These are phyloP conservation scores for Tupiocoris notatus DNA, from an alignment of 2,888 invertebrate genomes.

Conservation along the genomic window DNA sequence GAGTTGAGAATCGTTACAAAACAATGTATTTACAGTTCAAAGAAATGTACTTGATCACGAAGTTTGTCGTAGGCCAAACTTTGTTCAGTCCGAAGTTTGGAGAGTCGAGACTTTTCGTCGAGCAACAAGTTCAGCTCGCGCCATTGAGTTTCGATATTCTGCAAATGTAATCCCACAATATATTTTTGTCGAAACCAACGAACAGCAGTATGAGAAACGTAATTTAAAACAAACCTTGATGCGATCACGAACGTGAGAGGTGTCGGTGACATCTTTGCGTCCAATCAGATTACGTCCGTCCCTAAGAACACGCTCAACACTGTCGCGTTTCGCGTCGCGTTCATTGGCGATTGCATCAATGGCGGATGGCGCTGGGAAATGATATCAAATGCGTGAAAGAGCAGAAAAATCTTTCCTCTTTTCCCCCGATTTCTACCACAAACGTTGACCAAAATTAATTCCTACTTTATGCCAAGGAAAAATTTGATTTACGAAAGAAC, in stretches of 20 bases:
- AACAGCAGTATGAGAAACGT: too few species aligned
- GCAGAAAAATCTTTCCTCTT: too few species aligned
- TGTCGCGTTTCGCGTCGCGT: slow-evolving; percentile 59
- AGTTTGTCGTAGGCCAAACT: slow-evolving; percentile 81
- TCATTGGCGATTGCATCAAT: slow-evolving; percentile 60
- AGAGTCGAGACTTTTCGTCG: slow-evolving; percentile 80
- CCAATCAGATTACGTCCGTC: slow-evolving; percentile 76
- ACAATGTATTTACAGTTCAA: too few species aligned
- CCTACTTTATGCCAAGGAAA: too few species aligned
- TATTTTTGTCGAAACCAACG: neutral
- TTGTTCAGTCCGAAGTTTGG: slow-evolving; percentile 81
- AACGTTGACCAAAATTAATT: too few species aligned
- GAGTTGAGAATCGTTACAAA: too few species aligned
- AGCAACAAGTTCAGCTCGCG: slow-evolving; percentile 77
- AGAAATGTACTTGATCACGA: slow-evolving; percentile 57
- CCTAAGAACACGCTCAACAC: slow-evolving; percentile 76
- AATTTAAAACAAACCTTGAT: too few species aligned
- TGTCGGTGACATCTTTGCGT: slow-evolving; percentile 86
- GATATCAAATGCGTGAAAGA: too few species aligned
- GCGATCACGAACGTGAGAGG: slow-evolving; percentile 75
- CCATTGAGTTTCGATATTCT: slow-evolving; percentile 82
- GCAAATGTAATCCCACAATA: neutral
- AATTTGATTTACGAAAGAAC: too few species aligned
- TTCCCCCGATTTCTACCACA: too few species aligned
- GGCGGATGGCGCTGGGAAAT: slow-evolving; percentile 67